A percentile compares a stretch with the other conserved stretches of the same genome.
Conservation (phyloP, 2,888 invertebrate species). For the Clepsis dumicolana region DNA sequence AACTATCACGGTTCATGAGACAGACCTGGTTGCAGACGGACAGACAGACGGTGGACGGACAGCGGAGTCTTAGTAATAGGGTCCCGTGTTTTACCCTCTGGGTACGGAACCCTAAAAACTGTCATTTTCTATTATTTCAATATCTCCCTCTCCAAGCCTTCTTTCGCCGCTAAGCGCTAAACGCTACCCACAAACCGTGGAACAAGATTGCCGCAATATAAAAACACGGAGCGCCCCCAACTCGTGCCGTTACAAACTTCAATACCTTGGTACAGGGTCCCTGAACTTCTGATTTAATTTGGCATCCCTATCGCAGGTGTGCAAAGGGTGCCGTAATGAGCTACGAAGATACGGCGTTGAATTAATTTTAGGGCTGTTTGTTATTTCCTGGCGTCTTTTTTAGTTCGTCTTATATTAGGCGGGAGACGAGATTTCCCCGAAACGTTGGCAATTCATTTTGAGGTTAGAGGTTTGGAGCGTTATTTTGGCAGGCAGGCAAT, state of each 20-base stretch:
- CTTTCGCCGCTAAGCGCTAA: too few relatives aligned
- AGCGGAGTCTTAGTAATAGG: too few relatives aligned
- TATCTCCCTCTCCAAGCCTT: not conserved
- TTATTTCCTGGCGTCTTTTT: conserved; percentile 30
- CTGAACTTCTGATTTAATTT: conserved; percentile 71
- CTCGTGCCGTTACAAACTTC: conserved; percentile 55
- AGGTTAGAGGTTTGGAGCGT: not conserved
- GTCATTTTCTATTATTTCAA: too few relatives aligned
- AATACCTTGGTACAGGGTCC: conserved; percentile 46
- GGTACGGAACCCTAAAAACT: too few relatives aligned
- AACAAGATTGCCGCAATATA: conserved; percentile 39
- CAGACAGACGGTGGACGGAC: too few relatives aligned
- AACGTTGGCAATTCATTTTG: conserved; percentile 4
- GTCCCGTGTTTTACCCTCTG: too few relatives aligned
- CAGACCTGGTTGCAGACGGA: too few relatives aligned
- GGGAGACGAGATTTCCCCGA: conserved; percentile 8
- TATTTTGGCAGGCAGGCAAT: too few relatives aligned
- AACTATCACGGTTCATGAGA: too few relatives aligned
- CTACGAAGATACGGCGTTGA: conserved; percentile 47
- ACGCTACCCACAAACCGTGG: not conserved
- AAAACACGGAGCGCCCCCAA: conserved; percentile 47
- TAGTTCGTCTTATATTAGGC: conserved; percentile 1
- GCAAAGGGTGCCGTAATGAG: conserved; percentile 48
- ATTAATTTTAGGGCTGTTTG: conserved; percentile 36
- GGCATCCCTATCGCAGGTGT: conserved; percentile 64